Evolutionary conservation across 2,888 invertebrate genomes (phyloP), one percentile per base, ranked within the genome.

Genomic region (Colletes collaris): DNA sequence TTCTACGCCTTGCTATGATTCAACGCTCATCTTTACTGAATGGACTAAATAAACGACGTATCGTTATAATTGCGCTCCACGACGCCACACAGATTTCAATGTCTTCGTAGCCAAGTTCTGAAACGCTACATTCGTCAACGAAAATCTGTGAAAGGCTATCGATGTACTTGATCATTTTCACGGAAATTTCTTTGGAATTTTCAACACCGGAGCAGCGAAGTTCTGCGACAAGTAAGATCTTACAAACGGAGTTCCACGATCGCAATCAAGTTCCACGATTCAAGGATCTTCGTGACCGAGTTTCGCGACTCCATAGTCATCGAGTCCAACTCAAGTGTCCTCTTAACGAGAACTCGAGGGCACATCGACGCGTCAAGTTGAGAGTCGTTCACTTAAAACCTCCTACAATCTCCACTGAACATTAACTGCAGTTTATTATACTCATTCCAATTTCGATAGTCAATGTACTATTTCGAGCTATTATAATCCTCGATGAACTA

Each of bases 241-340:
- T 8, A 10, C 4, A 7, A 49, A 27, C 4, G 19, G 37, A 40
- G 35, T 37, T 11, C 37, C 37, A 11, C 16, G 37, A 16, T n/a
- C n/a, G n/a, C 6, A 58, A 40, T 40, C n/a, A n/a, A 37, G 40
- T 37, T 58, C 16, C 63, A 63, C n/a, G 8, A 52, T 27, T 35
- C 50, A 35, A 63, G 35, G 50, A 52, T 8, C 35, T 50, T 50
- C n/a, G n/a, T 50, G 63, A 50, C 49, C 13, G 50, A 63, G 50
- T 50, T 35, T 63, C 50, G 7, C n/a, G 63, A 35, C 3, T 35
- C 27, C 27, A 10, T 58, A 2, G 13, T 40, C 40, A 40, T 58
- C 8, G 7, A 40, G 11, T n/a, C 0, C n/a, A 40, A 40, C 16
- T 16, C n/a, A 16, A 37, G 37, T 64, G 63, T 10, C n/a, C 52